Evolutionary conservation across 2,797 vertebrate genomes (phyloP).

Genomic region (Poecilia gillii): DNA sequence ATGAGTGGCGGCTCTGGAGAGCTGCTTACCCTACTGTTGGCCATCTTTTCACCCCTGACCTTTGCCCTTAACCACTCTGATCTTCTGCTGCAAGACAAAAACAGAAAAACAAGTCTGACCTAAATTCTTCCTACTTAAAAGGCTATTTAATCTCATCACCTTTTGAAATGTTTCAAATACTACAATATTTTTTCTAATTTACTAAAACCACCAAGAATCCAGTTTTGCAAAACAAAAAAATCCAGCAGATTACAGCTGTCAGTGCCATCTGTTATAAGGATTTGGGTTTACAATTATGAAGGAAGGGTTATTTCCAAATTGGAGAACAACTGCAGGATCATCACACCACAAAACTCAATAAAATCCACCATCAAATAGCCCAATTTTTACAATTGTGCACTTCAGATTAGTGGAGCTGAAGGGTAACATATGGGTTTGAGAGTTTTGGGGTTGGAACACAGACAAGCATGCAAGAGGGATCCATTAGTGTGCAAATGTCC

Average conservation of each 20-base stretch:
- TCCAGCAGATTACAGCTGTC: constrained; percentile 5
- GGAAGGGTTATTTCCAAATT: constrained; percentile 67
- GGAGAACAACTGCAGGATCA: constrained; percentile 71
- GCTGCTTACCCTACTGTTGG: constrained; percentile 36
- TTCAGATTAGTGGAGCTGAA: constrained; percentile 75
- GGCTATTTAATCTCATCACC: constrained; percentile 13
- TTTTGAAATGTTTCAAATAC: constrained; percentile 9
- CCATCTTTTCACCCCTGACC: constrained; percentile 49
- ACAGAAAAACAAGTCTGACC: constrained; percentile 20
- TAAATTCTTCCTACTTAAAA: constrained; percentile 12
- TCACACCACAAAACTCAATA: constrained; percentile 15
- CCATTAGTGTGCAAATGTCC: neutral
- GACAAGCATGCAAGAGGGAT: neutral
- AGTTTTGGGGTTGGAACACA: constrained; percentile 40
- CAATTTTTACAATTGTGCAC: constrained; percentile 75
- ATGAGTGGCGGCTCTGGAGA: constrained; percentile 25
- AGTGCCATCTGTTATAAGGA: constrained; percentile 23
- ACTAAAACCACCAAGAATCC: neutral
- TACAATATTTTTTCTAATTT: constrained; percentile 16
- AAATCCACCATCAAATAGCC: constrained; percentile 39
- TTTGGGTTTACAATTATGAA: constrained; percentile 44
- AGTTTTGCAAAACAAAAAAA: constrained; percentile 9
- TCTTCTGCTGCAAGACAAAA: constrained; percentile 22
- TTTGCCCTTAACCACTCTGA: constrained; percentile 29
- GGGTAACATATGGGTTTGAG: constrained; percentile 61